Evolutionary conservation across 2,113 vertebrate genomes (phyloP).

Genomic region (Apteryx owenii): DNA sequence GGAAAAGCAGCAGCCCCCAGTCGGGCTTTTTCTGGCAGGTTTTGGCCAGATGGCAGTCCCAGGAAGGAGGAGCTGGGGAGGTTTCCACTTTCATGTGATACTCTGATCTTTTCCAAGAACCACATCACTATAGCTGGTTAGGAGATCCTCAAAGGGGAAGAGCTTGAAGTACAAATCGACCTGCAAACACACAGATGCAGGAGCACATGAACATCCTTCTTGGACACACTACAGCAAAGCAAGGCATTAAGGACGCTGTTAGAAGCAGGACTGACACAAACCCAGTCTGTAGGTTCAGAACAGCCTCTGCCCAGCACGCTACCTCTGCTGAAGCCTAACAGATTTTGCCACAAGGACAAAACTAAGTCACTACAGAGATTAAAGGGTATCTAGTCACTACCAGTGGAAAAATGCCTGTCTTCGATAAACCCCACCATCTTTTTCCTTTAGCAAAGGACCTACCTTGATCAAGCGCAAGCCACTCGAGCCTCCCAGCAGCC

Average conservation of each 20-base stretch:
- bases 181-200: neutral
- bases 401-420: fast-evolving
- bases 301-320: neutral
- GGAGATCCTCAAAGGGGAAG: neutral
- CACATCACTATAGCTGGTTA: slow-evolving; percentile 49
- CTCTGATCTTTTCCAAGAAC: slow-evolving; percentile 69
- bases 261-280: neutral
- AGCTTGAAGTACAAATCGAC: neutral
- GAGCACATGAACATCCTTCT: neutral
- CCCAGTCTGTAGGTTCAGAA: neutral
- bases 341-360: neutral
- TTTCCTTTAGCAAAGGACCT: neutral
- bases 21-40: neutral
- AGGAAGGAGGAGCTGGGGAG: neutral
- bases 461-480: fast-evolving
- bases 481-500: fast-evolving
- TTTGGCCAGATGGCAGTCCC: slow-evolving; percentile 5
- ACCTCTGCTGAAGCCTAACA: fast-evolving
- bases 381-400: fast-evolving
- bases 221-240: fast-evolving
- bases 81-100: neutral
- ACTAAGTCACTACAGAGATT: neutral
- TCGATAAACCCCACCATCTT: fast-evolving
- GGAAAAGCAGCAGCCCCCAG: slow-evolving; percentile 29
- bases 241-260: fast-evolving